Percentiles rank a stretch among this genome's conserved stretches.
phyloP scores from a whole-genome alignment of 2,888 invertebrate species.

The Petrolisthes cinctipes region DNA sequence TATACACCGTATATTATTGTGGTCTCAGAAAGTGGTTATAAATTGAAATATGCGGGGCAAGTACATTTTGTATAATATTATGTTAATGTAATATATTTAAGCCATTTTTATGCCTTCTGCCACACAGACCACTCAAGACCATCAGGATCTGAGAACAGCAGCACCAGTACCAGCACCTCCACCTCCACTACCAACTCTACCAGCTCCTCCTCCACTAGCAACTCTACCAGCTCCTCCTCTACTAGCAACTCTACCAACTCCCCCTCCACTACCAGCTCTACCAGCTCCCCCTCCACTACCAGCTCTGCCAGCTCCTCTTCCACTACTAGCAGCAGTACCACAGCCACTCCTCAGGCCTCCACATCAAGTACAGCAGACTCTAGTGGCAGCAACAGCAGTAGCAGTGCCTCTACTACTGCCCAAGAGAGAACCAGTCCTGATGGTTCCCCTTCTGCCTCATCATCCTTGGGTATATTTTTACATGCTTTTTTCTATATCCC shows the following conservation, averaged over 20 bases:
- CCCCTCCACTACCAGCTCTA: constrained; percentile 6
- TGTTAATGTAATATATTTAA: no score
- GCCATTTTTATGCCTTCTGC: no score
- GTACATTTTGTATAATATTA: no score
- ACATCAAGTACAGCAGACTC: neutral
- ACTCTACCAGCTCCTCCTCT: constrained; percentile 5
- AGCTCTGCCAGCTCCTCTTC: neutral
- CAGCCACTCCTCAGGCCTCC: constrained; percentile 2
- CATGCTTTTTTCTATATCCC: no score
- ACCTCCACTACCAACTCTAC: neutral
- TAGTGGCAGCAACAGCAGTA: constrained; percentile 2
- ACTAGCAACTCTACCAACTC: constrained; percentile 14
- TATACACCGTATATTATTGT: no score
- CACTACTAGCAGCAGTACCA: neutral
- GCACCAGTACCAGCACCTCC: constrained; percentile 23
- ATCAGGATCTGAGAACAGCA: constrained; percentile 18
- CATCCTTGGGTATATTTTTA: neutral
- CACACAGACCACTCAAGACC: constrained; percentile 14
- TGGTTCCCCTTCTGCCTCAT: neutral
- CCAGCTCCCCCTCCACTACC: neutral
- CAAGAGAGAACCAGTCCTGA: neutral
- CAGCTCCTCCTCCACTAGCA: neutral
- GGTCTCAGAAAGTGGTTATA: no score
- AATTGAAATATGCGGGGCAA: no score
- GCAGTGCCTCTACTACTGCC: neutral